Conservation (phyloP, 2,888 invertebrate genomes). For the Deilephila elpenor region DNA sequence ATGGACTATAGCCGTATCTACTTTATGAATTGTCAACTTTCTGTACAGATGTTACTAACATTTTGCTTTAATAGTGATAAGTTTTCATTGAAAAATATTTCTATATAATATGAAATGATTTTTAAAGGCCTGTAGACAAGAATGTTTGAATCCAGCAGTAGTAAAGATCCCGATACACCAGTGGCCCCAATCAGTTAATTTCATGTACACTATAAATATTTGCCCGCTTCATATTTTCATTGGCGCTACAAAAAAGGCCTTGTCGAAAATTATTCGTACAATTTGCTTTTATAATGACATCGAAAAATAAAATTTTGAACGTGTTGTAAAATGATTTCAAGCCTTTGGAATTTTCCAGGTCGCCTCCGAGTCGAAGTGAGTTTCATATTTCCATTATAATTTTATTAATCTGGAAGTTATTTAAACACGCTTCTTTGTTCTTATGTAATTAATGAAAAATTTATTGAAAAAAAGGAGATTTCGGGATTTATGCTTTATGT, state of each 20-base stretch:
- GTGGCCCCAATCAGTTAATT: neutral
- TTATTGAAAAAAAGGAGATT: neutral
- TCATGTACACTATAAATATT: constrained; percentile 11
- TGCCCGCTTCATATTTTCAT: neutral
- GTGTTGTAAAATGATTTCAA: constrained; percentile 2
- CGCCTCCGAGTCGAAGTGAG: neutral
- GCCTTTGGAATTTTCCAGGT: neutral
- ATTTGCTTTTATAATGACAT: constrained; percentile 14
- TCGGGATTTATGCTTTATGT: neutral
- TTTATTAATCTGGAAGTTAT: neutral
- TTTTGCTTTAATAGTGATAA: no score
- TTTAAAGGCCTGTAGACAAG: no score
- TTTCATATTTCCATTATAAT: neutral
- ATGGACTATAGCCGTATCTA: no score
- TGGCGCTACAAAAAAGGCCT: neutral
- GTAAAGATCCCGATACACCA: neutral
- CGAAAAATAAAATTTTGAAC: constrained; percentile 8
- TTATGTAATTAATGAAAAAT: neutral
- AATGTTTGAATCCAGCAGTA: neutral
- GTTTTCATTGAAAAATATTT: no score
- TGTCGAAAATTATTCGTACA: constrained; percentile 8
- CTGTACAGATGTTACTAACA: no score
- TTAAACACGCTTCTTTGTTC: neutral
- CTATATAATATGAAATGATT: no score
- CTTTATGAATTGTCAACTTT: no score